Conservation (phyloP, 1,140 invertebrate genomes). For the Drosophila repleta region DNA sequence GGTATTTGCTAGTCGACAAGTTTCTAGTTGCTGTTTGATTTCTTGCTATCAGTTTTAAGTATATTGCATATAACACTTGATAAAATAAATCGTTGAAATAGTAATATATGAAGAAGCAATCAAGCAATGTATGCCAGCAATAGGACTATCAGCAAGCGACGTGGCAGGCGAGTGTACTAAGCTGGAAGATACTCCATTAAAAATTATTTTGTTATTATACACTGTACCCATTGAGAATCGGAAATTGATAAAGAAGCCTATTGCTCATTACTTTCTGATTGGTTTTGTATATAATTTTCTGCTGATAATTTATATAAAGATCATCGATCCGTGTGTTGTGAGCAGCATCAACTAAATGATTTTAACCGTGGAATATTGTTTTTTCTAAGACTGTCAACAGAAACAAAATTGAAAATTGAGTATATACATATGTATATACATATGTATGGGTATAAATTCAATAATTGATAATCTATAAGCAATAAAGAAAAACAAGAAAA, state of each 20-base stretch:
- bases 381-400: no score
- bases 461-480: slow-evolving; percentile 52
- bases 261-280: no score
- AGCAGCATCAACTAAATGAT: no score
- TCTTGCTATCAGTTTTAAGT: slow-evolving; percentile 43
- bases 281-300: no score
- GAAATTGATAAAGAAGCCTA: no score
- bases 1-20: no score
- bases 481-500: slow-evolving; percentile 28
- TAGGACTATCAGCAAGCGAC: not conserved
- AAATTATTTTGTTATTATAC: not conserved
- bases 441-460: slow-evolving; percentile 31
- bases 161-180: not conserved
- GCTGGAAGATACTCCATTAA: not conserved
- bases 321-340: no score
- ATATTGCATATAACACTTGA: slow-evolving; percentile 34
- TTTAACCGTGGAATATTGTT: no score
- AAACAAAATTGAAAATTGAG: no score
- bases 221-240: no score
- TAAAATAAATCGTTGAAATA: slow-evolving; percentile 58
- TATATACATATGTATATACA: no score
- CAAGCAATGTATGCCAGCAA: slow-evolving; percentile 27
- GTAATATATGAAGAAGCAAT: slow-evolving; percentile 26
- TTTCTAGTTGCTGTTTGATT: slow-evolving; percentile 5
- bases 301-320: no score